These are phyloP conservation scores for Syngnathus rostellatus DNA, from an alignment of 2,797 vertebrate species.

Conservation along the genomic window DNA sequence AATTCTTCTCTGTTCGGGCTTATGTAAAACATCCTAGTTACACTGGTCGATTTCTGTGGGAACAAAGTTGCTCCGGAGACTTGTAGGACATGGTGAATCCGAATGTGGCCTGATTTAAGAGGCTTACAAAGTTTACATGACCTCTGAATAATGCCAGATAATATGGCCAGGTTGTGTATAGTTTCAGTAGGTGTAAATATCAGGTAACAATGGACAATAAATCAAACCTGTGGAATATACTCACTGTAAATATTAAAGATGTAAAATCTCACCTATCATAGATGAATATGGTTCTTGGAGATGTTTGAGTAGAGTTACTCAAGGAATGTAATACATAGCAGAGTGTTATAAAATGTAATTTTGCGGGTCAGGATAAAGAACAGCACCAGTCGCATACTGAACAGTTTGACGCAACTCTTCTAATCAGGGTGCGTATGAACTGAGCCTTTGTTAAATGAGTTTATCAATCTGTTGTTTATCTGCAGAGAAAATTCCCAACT, in stretches of 20 bases:
- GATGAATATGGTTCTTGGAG: not conserved
- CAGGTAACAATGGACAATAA: constrained; percentile 46
- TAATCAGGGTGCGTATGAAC: constrained; percentile 15
- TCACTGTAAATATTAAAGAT: not conserved
- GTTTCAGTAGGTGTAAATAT: constrained; percentile 52
- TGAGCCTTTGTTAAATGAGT: constrained; percentile 25
- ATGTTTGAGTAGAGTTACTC: not conserved
- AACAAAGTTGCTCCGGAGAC: constrained; percentile 69
- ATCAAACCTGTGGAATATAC: not conserved
- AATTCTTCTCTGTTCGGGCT: constrained; percentile 56
- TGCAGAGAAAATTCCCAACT: constrained; percentile 41
- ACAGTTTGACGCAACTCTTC: constrained; percentile 9
- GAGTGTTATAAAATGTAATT: not conserved
- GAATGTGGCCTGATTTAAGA: constrained; percentile 69
- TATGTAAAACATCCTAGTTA: constrained; percentile 67
- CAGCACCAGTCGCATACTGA: not conserved
- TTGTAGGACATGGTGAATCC: constrained; percentile 68
- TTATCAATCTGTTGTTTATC: constrained; percentile 62
- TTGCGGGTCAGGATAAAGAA: constrained; percentile 3
- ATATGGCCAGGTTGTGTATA: constrained; percentile 51
- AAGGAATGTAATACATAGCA: not conserved
- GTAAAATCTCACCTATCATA: not conserved
- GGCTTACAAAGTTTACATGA: constrained; percentile 73
- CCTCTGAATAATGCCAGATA: constrained; percentile 67
- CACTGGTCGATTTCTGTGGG: constrained; percentile 65